Evolutionary conservation across 2,797 vertebrate genomes (phyloP).

Genomic region (Hippoglossus hippoglossus): DNA sequence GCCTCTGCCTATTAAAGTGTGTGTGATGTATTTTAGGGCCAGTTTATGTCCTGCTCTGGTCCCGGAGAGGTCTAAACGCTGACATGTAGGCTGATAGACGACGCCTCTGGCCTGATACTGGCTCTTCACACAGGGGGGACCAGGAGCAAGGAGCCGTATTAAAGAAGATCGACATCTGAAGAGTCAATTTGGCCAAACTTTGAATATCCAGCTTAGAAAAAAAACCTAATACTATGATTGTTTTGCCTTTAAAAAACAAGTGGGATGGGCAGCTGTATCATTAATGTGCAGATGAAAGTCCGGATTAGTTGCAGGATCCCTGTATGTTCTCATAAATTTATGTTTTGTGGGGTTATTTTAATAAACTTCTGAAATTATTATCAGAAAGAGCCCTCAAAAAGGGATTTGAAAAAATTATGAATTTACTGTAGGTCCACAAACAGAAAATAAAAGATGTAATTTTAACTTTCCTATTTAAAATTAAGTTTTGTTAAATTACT

Average conservation of each 20-base stretch:
- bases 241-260: constrained; percentile 27
- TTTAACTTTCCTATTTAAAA: neutral
- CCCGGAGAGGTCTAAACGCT: constrained; percentile 79
- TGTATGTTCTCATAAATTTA: neutral
- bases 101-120: constrained; percentile 76
- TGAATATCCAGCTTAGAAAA: constrained; percentile 30
- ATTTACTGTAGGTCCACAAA: neutral
- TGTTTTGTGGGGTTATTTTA: neutral
- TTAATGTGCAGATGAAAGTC: too few relatives aligned
- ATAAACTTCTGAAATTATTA: neutral
- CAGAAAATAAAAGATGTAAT: neutral
- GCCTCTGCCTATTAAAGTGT: constrained; percentile 80
- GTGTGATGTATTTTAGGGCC: constrained; percentile 80
- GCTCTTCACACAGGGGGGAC: constrained; percentile 20
- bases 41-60: constrained; percentile 83
- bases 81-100: constrained; percentile 82
- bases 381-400: neutral
- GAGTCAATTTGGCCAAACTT: constrained; percentile 38
- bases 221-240: constrained; percentile 24
- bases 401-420: neutral
- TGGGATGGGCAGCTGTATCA: neutral
- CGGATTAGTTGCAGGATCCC: constrained; percentile 4
- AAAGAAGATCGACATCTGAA: constrained; percentile 49
- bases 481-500: too few relatives aligned
- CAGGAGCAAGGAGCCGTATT: constrained; percentile 14